A percentile compares a stretch with the other conserved stretches of the same genome.
phyloP scores from a whole-genome alignment of 1,140 invertebrate genomes.

The Andrena cerasifolii region DNA sequence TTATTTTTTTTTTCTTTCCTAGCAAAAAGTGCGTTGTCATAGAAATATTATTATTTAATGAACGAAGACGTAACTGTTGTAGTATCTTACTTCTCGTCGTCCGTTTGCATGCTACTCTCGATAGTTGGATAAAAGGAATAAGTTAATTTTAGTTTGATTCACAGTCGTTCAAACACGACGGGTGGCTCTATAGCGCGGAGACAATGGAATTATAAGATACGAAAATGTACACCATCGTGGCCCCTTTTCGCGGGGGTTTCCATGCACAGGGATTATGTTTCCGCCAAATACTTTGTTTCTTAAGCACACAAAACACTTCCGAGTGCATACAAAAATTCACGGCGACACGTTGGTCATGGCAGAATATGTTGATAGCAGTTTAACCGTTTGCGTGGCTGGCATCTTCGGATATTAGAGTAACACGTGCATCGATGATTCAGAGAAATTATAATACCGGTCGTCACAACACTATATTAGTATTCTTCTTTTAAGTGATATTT shows the following conservation, averaged over 20 bases:
- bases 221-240: conserved; percentile 55
- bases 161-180: conserved; percentile 68
- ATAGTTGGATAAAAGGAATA: conserved; percentile 61
- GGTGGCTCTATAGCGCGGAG: conserved; percentile 60
- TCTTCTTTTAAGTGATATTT: conserved; percentile 19
- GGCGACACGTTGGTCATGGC: conserved; percentile 30
- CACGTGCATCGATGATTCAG: neutral
- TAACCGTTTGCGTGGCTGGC: conserved; percentile 27
- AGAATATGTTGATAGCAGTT: conserved; percentile 50
- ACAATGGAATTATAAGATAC: conserved; percentile 59
- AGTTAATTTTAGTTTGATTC: conserved; percentile 69
- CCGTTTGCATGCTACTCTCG: conserved; percentile 58
- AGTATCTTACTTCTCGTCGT: conserved; percentile 51
- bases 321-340: conserved; percentile 29
- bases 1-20: conserved; percentile 64
- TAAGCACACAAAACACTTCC: conserved; percentile 40
- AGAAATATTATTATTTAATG: conserved; percentile 47
- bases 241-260: conserved; percentile 58
- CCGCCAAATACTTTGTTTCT: conserved; percentile 22
- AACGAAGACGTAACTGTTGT: conserved; percentile 47
- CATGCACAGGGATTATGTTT: conserved; percentile 38
- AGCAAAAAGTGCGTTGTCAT: conserved; percentile 60
- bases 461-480: conserved; percentile 16
- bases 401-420: neutral
- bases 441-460: conserved; percentile 1